phyloP scores from a whole-genome alignment of 2,888 invertebrate species.

The Suillia variegata region DNA sequence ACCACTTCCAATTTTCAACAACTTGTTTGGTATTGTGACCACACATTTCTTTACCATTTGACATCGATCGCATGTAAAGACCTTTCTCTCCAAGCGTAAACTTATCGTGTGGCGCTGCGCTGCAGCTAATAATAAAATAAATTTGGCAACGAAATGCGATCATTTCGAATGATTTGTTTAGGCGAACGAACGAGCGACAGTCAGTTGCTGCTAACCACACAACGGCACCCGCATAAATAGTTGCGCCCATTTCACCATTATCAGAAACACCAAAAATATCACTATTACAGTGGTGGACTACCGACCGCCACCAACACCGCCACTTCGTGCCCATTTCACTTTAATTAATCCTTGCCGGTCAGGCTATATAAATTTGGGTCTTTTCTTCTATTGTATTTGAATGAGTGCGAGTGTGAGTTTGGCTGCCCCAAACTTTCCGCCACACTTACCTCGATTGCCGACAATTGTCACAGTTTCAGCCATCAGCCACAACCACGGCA shows the following conservation, averaged over 20 bases:
- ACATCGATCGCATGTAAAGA: slow-evolving; percentile 12
- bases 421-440: no score
- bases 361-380: slow-evolving; percentile 26
- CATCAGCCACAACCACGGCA: no score
- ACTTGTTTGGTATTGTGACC: no score
- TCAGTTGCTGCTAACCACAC: no score
- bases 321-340: slow-evolving; percentile 17
- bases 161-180: slow-evolving; percentile 32
- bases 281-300: background rate
- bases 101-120: no score
- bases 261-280: background rate
- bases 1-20: no score
- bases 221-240: background rate
- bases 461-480: slow-evolving; percentile 32
- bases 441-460: slow-evolving; percentile 40
- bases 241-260: slow-evolving; percentile 1
- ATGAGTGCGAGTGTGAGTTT: background rate
- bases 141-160: slow-evolving; percentile 35
- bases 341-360: slow-evolving; percentile 19
- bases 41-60: background rate
- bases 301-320: background rate
- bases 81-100: no score
- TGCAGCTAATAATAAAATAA: slow-evolving; percentile 31
- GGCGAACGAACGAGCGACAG: no score
- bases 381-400: slow-evolving; percentile 27